Evolutionary conservation across 2,113 vertebrate species (phyloP), one percentile per base, ranked within the genome.

Genomic region (Hippolais icterina): DNA sequence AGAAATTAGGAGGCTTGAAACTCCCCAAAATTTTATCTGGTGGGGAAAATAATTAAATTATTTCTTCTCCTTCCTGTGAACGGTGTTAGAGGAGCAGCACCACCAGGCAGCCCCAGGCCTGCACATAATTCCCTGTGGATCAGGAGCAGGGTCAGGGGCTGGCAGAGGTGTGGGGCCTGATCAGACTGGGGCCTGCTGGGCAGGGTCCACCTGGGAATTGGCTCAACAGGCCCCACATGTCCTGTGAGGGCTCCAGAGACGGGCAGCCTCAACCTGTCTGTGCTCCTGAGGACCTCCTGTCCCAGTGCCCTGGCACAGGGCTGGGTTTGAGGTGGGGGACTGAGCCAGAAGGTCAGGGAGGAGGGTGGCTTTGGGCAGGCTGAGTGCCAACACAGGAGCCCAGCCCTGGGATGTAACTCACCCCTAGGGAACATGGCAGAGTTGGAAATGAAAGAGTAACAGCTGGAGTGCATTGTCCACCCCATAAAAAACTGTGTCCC

Each of bases 1-100:
- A 97, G 91, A 96, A 97, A 97, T 96, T 95, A 91, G 90, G 94
- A 93, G 47, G 50, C 76, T 87, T 92, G 59, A 74, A 74, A 74
- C 64, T 14, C 90, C 72, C 90, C 80, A 95, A 74, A 90, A 91
- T 89, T 82, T 90, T 93, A 39, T 93, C 56, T 81, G 59, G 52
- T 46, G 41, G 35, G 42, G 27, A 94, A 83, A 93, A 82, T 4
- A 12, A 44, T 61, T 90, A 35, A 85, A 27, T 89, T 59, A 59
- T 66, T 92, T 91, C 5, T 75, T 89, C 33, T 84, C 33, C 23
- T 83, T 75, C 47, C 64, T 53, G 15, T 91, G 69, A 53, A 39
- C 76, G 5, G 1, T 77, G 65, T 63, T 3, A 1, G 27, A 39
- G 39, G 12, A 60, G 31, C 46, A 57, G 41, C 29, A 49, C 6